Conservation (phyloP, 2,888 invertebrate genomes). For the Cosmorhoe ocellata region DNA sequence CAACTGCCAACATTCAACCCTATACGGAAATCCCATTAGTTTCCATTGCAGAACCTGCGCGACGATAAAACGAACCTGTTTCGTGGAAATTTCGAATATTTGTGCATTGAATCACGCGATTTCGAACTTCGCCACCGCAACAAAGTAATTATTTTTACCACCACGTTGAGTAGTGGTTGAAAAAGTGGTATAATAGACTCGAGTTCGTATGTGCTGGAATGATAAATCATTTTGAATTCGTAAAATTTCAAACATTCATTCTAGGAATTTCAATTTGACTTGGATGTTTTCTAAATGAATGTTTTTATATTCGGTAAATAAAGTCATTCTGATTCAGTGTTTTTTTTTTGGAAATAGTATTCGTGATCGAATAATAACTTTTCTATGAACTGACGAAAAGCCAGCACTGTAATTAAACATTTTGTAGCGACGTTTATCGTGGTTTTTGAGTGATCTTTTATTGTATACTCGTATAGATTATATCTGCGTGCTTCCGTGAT, state of each 20-base stretch:
- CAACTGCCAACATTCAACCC: neutral
- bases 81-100: conserved; percentile 25
- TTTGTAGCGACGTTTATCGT: too few species aligned
- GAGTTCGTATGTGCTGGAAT: neutral
- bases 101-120: conserved; percentile 47
- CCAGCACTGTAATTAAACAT: too few species aligned
- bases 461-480: too few species aligned
- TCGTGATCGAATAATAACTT: too few species aligned
- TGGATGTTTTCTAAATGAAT: neutral
- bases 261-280: conserved; percentile 8
- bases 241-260: conserved; percentile 7
- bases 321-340: neutral
- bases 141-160: conserved; percentile 15
- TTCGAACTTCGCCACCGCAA: conserved; percentile 39
- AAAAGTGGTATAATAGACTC: conserved; percentile 14
- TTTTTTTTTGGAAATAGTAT: too few species aligned
- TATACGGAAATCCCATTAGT: conserved; percentile 23
- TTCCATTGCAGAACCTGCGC: conserved; percentile 10
- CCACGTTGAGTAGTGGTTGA: neutral
- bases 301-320: neutral
- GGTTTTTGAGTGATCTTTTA: too few species aligned
- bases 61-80: conserved; percentile 15
- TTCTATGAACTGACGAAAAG: too few species aligned
- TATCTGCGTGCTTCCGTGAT: too few species aligned
- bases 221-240: conserved; percentile 12